Conservation (phyloP, 2,888 invertebrate genomes). For the Prosopocoilus inquinatus region DNA sequence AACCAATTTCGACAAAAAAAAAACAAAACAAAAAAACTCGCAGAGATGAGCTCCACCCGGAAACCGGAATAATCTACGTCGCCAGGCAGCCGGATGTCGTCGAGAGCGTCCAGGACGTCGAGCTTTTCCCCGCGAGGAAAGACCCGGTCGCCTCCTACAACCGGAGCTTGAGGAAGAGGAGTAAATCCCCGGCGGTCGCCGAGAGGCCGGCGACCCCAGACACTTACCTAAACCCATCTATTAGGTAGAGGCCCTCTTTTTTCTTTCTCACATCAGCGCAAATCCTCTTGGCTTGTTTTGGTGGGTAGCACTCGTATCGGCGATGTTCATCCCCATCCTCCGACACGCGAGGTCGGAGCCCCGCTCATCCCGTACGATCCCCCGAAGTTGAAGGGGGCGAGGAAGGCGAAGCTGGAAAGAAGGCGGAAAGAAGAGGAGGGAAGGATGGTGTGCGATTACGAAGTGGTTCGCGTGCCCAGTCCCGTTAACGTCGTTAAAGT, state of each 20-base stretch:
- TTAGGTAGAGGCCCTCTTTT: slow-evolving; percentile 11
- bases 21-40: no score
- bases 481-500: slow-evolving; percentile 29
- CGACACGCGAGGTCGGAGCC: slow-evolving; percentile 8
- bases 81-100: slow-evolving; percentile 9
- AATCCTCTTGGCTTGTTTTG: not conserved
- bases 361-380: slow-evolving; percentile 30
- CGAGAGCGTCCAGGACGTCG: slow-evolving; percentile 1
- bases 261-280: not conserved
- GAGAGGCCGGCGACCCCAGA: slow-evolving; percentile 10
- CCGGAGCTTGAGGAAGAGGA: slow-evolving; percentile 9
- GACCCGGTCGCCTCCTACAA: slow-evolving; percentile 22
- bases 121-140: not conserved
- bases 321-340: slow-evolving; percentile 8
- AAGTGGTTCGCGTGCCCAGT: slow-evolving; percentile 35
- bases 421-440: slow-evolving; percentile 29
- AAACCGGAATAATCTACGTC: slow-evolving; percentile 16
- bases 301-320: slow-evolving; percentile 18
- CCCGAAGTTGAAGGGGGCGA: slow-evolving; percentile 32
- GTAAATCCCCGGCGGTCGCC: slow-evolving; percentile 3
- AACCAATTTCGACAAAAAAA: no score
- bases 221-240: slow-evolving; percentile 15
- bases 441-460: slow-evolving; percentile 39
- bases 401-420: slow-evolving; percentile 29
- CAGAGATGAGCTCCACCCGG: slow-evolving; percentile 17